These are phyloP conservation scores for Oedothorax gibbosus DNA, from an alignment of 1,140 invertebrate species.

Conservation along the genomic window DNA sequence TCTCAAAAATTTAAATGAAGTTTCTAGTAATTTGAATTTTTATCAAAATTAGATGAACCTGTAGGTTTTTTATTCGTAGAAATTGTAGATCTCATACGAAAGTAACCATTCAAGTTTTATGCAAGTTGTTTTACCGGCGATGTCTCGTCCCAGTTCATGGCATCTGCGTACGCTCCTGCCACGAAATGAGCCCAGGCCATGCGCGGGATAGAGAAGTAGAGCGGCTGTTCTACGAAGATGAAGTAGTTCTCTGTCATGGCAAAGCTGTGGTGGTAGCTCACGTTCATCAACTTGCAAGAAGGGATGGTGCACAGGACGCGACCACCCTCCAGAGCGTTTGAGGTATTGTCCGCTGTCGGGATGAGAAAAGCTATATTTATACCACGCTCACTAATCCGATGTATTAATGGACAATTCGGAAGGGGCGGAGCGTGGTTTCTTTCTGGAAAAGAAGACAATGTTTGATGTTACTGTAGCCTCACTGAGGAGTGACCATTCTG, in stretches of 20 bases:
- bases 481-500: no score
- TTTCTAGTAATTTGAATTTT: not conserved
- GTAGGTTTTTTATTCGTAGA: not conserved
- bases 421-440: not conserved
- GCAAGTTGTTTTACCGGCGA: not conserved
- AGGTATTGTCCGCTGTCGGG: not conserved
- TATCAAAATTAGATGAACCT: not conserved
- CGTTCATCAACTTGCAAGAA: conserved; percentile 80
- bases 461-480: not conserved
- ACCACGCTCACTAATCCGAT: not conserved
- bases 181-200: conserved; percentile 67
- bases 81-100: not conserved
- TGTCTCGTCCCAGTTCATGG: conserved; percentile 49
- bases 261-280: conserved; percentile 91
- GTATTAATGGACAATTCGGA: not conserved
- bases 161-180: conserved; percentile 50
- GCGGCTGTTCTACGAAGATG: conserved; percentile 81
- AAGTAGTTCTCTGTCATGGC: conserved; percentile 86
- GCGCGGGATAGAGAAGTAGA: not conserved
- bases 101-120: not conserved
- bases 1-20: not conserved
- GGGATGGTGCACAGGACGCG: conserved; percentile 77
- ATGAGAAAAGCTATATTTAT: not conserved
- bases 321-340: conserved; percentile 14
- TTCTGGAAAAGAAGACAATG: not conserved